phyloP scores from a whole-genome alignment of 2,888 invertebrate genomes.

The Aspidiotus rigidus region DNA sequence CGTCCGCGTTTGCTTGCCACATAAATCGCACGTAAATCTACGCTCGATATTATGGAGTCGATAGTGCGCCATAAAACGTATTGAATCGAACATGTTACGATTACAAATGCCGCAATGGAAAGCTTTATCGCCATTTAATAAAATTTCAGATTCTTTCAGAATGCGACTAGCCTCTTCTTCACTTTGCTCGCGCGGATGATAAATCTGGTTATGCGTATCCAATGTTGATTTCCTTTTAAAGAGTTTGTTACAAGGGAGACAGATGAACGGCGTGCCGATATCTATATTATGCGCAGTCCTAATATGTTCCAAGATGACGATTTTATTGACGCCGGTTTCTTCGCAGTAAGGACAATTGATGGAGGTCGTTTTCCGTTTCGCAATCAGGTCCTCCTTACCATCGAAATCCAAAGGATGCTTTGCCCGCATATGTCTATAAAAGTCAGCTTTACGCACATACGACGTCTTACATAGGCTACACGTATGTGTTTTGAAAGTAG shows the following conservation, averaged over 20 bases:
- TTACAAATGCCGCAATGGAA: constrained; percentile 25
- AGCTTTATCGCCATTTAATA: constrained; percentile 20
- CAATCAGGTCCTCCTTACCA: not conserved
- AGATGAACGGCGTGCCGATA: constrained; percentile 17
- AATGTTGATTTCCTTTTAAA: constrained; percentile 19
- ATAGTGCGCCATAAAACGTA: constrained; percentile 33
- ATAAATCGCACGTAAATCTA: constrained; percentile 39
- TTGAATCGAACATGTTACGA: constrained; percentile 5
- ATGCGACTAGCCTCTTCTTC: constrained; percentile 11
- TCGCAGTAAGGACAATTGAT: constrained; percentile 23
- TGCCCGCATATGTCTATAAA: not conserved
- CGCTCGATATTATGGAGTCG: constrained; percentile 38
- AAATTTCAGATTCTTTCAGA: constrained; percentile 17
- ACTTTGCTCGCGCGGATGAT: constrained; percentile 18
- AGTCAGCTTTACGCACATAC: constrained; percentile 6
- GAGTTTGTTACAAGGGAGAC: constrained; percentile 12
- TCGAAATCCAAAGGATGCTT: constrained; percentile 3
- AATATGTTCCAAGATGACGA: constrained; percentile 12
- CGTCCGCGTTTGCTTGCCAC: constrained; percentile 36
- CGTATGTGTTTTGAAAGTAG: not conserved
- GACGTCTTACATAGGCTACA: constrained; percentile 5
- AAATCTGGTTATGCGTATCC: constrained; percentile 7
- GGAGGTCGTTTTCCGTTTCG: not conserved
- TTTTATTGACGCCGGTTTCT: not conserved
- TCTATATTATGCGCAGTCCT: constrained; percentile 14